A percentile compares a stretch with the other conserved stretches of the same genome.
Conservation (phyloP, 2,888 invertebrate genomes). For the Pterostichus niger region DNA sequence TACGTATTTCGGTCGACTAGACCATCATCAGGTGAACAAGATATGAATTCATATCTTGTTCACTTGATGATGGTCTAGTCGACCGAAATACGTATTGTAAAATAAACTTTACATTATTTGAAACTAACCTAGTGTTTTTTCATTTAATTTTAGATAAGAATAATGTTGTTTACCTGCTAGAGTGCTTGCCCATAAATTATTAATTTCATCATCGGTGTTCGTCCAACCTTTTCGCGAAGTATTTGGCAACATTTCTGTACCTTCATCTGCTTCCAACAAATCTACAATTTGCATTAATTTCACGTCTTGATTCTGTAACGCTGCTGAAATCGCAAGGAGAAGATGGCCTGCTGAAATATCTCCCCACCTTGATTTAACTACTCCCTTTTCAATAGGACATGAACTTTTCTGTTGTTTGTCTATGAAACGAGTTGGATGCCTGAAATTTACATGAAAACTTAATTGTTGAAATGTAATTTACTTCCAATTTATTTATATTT, state of each 20-base stretch:
- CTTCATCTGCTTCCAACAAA: slow-evolving; percentile 72
- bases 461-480: neutral
- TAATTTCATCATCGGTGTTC: slow-evolving; percentile 73
- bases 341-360: slow-evolving; percentile 81
- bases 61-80: no score
- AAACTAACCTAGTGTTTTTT: no score
- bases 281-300: slow-evolving; percentile 77
- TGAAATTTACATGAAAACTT: slow-evolving; percentile 2
- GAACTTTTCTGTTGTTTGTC: slow-evolving; percentile 67
- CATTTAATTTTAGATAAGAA: no score
- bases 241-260: slow-evolving; percentile 64
- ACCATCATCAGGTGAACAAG: no score
- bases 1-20: no score
- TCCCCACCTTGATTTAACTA: slow-evolving; percentile 82
- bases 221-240: slow-evolving; percentile 56
- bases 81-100: no score
- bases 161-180: slow-evolving; percentile 77
- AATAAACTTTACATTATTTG: no score
- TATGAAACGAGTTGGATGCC: slow-evolving; percentile 25
- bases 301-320: slow-evolving; percentile 81
- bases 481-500: no score
- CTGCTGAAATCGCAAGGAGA: slow-evolving; percentile 81
- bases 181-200: slow-evolving; percentile 83
- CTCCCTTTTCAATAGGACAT: slow-evolving; percentile 84
- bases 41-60: no score